Base-by-base conservation (phyloP, 2,888 invertebrate species). In the Rhogogaster chlorosoma region DNA sequence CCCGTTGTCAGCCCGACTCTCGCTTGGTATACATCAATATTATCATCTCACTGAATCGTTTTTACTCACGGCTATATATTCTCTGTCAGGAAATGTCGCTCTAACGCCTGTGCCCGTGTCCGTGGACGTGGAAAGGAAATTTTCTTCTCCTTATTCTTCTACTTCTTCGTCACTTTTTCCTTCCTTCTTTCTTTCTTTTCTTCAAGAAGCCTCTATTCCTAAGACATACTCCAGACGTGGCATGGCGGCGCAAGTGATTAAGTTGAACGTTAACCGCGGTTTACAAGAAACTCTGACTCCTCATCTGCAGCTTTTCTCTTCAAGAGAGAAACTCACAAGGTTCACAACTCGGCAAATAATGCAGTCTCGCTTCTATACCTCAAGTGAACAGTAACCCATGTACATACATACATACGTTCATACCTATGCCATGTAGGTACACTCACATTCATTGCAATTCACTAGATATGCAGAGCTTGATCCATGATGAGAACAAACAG, bases 401-500 rank as follows among this genome's bases (percentile, higher is more conserved):
- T 7, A 2, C 29, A 10, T 26, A 15, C 9, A 36, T 70, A 10
- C 18, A 5, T 73, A 42, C 12, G 42, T 38, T 9, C 1, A 49
- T 18, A 53, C 6, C 53, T n/a, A 1, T 53, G n/a, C n/a, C n/a
- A 32, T 26, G 7, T 22, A 18, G 18, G 42, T 15, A 77, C 26
- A 38, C 22, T 1, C 36, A n/a, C 53, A 38, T 36, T 80, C 57
- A 7, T 61, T 53, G 22, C 80, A 61, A 57, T n/a, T 80, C 61
- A 9, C 57, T 38, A 18, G 80, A 38, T 77, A n/a, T 75, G 75
- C 22, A 38, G 38, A 36, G 57, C n/a, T 61, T 38, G 22, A 80
- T 80, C 22, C 80, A 6, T 80, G 61, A 80, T 26, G 80, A 61
- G 61, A 57, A 77, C 38, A 80, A 61, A 22, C 61, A 38, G 26